These are phyloP conservation scores for Galerucella nymphaeae DNA, from an alignment of 2,888 invertebrate species.

Conservation along the genomic window DNA sequence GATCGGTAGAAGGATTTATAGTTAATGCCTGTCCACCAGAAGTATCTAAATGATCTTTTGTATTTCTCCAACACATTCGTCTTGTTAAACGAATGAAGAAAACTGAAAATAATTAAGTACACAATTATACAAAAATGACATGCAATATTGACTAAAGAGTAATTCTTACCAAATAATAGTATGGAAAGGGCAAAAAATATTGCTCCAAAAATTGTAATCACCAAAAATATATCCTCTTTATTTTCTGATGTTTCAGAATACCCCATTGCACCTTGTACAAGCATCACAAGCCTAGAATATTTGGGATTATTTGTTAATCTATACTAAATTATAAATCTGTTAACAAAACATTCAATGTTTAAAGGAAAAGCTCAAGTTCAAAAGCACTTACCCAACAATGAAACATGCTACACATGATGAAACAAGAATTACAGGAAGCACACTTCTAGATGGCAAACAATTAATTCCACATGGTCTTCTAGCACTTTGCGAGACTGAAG, in stretches of 20 bases:
- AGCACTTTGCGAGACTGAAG: slow-evolving; percentile 68
- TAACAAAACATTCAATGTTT: too few species aligned
- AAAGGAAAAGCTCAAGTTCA: neutral
- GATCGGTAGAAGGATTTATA: slow-evolving; percentile 81
- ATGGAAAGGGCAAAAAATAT: slow-evolving; percentile 73
- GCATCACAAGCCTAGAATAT: slow-evolving; percentile 69
- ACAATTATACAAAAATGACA: neutral
- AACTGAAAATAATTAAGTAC: slow-evolving; percentile 55
- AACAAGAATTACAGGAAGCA: slow-evolving; percentile 59
- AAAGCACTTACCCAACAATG: slow-evolving; percentile 56
- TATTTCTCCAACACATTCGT: slow-evolving; percentile 60
- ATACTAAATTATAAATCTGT: too few species aligned
- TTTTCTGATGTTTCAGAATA: slow-evolving; percentile 66
- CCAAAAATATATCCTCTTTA: slow-evolving; percentile 58
- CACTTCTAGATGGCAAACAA: slow-evolving; percentile 57
- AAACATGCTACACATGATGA: slow-evolving; percentile 60
- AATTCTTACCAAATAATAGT: slow-evolving; percentile 68
- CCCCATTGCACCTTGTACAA: slow-evolving; percentile 73
- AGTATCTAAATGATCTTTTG: slow-evolving; percentile 66
- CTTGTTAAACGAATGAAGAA: slow-evolving; percentile 60
- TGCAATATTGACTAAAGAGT: neutral
- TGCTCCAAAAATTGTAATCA: slow-evolving; percentile 73
- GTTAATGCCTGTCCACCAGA: slow-evolving; percentile 70
- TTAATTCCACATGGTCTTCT: slow-evolving; percentile 70
- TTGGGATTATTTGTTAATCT: too few species aligned